Evolutionary conservation across 2,113 vertebrate genomes (phyloP), one percentile per base, ranked within the genome.

Genomic region (Tachysurus fulvidraco): DNA sequence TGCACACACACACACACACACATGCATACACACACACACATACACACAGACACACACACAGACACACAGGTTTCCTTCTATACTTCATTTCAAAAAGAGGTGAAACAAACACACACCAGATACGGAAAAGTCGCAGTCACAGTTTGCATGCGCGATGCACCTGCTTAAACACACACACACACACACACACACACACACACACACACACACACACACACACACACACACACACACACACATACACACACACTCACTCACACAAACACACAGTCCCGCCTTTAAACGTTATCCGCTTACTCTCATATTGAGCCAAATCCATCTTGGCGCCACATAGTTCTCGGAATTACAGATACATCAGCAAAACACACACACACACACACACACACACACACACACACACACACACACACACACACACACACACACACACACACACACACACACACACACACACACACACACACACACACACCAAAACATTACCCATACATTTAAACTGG

Each of bases 261-360:
- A 88, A 87, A 87, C 88, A 86, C 86, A 76, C 69, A 83, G 76
- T 81, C 65, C 83, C 88, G 74, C 62, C 94, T 93, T 94, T 94
- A 94, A 93, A 95, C 87, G 93, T 95, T 96, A 96, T 98, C 96
- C 95, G 93, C 93, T 97, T 97, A 96, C 96, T 91, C 94, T 94
- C 95, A 95, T 95, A 96, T 96, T 97, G 95, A 95, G 93, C 95
- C 95, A 94, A 96, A 96, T 95, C 94, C 94, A 95, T 96, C 94
- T 94, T 73, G 95, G 96, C 94, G 94, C 96, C 96, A 95, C 93
- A 87, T 88, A 89, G 89, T 97, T 97, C 97, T 96, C 94, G 93
- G 96, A 97, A 97, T 95, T 90, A 91, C 93, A 93, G 93, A 95
- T 95, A 94, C 92, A 93, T 90, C 91, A 93, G 90, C 93, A 89